These are phyloP conservation scores for Periparus ater DNA, from an alignment of 2,797 vertebrate species.

Conservation along the genomic window DNA sequence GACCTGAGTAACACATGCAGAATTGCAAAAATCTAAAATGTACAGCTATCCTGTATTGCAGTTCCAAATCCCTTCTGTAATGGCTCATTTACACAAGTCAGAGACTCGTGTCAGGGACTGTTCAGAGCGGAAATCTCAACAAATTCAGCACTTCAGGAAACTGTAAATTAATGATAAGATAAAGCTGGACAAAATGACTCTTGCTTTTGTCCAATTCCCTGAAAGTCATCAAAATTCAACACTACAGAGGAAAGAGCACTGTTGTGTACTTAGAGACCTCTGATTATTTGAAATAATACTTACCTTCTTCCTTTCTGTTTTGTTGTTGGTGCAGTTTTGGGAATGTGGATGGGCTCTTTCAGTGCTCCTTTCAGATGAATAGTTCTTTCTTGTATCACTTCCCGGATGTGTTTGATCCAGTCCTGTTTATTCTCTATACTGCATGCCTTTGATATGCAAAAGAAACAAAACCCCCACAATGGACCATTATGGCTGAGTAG, in stretches of 20 bases:
- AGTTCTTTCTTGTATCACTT: constrained; percentile 97
- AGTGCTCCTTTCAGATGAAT: constrained; percentile 96
- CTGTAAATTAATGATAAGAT: background rate
- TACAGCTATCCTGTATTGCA: background rate
- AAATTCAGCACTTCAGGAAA: background rate
- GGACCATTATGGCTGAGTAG: background rate
- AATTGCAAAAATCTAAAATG: background rate
- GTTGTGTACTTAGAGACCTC: background rate
- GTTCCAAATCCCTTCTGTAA: background rate
- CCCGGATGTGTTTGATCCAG: constrained; percentile 99
- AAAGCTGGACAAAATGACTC: background rate
- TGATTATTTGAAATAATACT: constrained; percentile 28
- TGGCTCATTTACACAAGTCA: background rate
- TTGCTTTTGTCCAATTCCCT: background rate
- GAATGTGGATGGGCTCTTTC: constrained; percentile 98
- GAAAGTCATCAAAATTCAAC: background rate
- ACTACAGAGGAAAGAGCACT: background rate
- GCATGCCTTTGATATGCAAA: constrained; percentile 83
- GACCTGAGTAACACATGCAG: background rate
- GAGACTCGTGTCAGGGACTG: background rate
- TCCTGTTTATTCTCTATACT: constrained; percentile 99
- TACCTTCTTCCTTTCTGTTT: constrained; percentile 94
- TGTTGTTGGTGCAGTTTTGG: constrained; percentile 88
- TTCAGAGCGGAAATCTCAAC: background rate
- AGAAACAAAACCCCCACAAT: constrained; percentile 33